Evolutionary conservation across 2,888 invertebrate genomes (phyloP).

Genomic region (Saturnia japonica): DNA sequence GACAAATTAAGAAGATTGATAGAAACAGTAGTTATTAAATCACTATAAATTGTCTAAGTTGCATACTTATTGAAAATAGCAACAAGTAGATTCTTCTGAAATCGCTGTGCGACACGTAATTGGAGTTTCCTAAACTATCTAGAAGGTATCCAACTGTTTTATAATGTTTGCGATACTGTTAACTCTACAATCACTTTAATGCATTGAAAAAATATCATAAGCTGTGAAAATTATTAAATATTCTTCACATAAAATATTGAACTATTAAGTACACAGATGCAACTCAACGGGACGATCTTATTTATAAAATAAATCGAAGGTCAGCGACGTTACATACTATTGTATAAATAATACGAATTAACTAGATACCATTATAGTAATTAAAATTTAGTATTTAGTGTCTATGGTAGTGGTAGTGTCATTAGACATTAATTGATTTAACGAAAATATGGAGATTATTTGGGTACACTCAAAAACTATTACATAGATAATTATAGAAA

Average conservation of each 20-base stretch:
- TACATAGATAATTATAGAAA: conserved; percentile 34
- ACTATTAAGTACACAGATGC: conserved; percentile 12
- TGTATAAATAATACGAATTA: conserved; percentile 18
- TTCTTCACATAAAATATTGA: conserved; percentile 14
- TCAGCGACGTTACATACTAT: conserved; percentile 18
- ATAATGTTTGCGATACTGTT: conserved; percentile 52
- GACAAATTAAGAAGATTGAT: conserved; percentile 49
- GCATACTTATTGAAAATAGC: conserved; percentile 43
- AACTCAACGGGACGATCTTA: conserved; percentile 44
- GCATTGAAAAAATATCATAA: conserved; percentile 18
- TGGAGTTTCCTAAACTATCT: conserved; percentile 49
- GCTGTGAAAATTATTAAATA: conserved; percentile 6
- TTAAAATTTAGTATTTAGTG: conserved; percentile 5
- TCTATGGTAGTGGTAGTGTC: conserved; percentile 1
- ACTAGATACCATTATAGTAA: conserved; percentile 3
- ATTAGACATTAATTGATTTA: conserved; percentile 1
- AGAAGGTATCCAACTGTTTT: conserved; percentile 67
- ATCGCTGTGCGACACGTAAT: conserved; percentile 43
- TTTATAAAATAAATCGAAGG: conserved; percentile 25
- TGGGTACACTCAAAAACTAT: conserved; percentile 14
- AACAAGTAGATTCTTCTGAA: conserved; percentile 40
- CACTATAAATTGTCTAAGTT: conserved; percentile 63
- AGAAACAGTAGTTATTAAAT: conserved; percentile 48
- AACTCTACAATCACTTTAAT: conserved; percentile 65
- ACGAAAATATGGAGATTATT: conserved; percentile 22